Base-by-base conservation (phyloP, 2,888 invertebrate genomes). In the Embidobia sp. region DNA sequence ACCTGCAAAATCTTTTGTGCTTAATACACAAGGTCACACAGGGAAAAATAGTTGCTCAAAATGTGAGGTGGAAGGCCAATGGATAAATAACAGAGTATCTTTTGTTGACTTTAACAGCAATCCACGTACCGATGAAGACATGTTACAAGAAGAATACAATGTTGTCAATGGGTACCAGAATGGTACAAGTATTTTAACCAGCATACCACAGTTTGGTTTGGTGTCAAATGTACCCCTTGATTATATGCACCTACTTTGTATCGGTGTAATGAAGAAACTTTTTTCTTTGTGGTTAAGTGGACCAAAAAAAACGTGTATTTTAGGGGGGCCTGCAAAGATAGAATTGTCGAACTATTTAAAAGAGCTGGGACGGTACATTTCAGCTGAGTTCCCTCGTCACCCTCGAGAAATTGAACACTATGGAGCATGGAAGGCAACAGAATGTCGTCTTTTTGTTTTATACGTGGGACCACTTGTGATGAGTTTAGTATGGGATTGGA, bases 221-320 rank as follows among this genome's bases (percentile, higher is more conserved):
- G 16, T 53, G 0, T 15, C 26, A 1, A 37, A 27, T 4, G 10
- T 40, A 3, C 33, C 19, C 1, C 19, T 51, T 1, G 33, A 51
- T 19, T 51, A 51, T 19, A 51, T 51, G 51, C 53, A 53, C 35
- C 26, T 53, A 1, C 7, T 53, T 7, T 53, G 37, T 10, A 27
- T 53, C n/a, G 53, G 53, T n/a, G 15, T 16, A 3, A 26, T 27
- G 15, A 53, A 53, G 15, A 37, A 22, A 10, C 22, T 22, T 22
- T 8, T 40, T n/a, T 11, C 15, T 11, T 13, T 35, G 13, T 35
- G 35, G 35, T 13, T 5, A 2, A 13, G 13, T n/a, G 35, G 35
- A 1, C 13, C 35, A 13, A n/a, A 11, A 11, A 35, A 13, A 1
- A 6, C 11, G 1, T 13, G 35, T 13, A 4, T 35, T 11, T 2